Evolutionary conservation across 2,113 vertebrate species (phyloP), one percentile per base, ranked within the genome.

Genomic region (Apus apus): DNA sequence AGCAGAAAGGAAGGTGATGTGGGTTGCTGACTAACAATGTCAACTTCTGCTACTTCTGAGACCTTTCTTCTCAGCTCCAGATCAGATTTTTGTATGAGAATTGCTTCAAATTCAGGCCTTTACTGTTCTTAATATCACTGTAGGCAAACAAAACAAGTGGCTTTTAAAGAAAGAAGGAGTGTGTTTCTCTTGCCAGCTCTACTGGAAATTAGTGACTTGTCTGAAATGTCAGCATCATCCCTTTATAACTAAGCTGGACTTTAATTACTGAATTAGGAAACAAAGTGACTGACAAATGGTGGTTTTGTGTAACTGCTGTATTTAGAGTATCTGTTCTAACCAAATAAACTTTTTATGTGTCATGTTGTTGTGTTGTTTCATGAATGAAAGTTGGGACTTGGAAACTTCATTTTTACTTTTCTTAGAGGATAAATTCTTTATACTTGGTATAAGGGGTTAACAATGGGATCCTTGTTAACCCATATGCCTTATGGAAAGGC

Each of bases 311-410:
- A 89, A 82, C 54, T 84, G 27, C 40, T 85, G 2, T 67, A 68
- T 60, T 30, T 67, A 75, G 34, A 91, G 21, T 8, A 64, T 51
- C 20, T 78, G 27, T 85, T 82, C 23, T 70, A 86, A 85, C 45
- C 29, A 83, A 96, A 97, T 95, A 94, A 96, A 96, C 25, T 38
- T 70, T 25, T 26, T 34, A 38, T 13, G 11, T 46, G n/a, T 91
- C 29, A 10, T 26, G 13, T 65, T 67, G 38, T 64, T 18, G 2
- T 43, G 29, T 83, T 94, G 34, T 65, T 26, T 93, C 11, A 4
- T 66, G 9, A 93, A 32, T 83, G 64, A 83, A 91, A 56, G 11
- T 5, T 81, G 19, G 14, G 25, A 13, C 36, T 75, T 94, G 25
- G 20, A 70, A 83, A 66, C 34, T 48, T 64, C 0, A 21, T 62